Base-by-base conservation (phyloP, 2,797 vertebrate genomes). In the Cottoperca gobio region DNA sequence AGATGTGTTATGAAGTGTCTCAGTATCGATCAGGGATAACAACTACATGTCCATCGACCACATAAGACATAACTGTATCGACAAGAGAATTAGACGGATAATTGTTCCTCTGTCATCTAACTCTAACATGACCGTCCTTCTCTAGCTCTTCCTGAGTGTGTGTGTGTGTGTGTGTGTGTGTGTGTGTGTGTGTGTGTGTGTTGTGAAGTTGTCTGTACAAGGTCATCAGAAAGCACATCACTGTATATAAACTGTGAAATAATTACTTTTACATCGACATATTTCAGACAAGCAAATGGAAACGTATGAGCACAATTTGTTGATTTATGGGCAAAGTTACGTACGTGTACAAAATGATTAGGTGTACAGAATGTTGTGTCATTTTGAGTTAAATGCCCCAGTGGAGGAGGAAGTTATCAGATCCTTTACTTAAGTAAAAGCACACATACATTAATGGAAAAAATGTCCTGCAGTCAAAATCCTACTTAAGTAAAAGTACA, bases 1-100 rank as follows among this genome's bases (percentile, higher is more conserved):
- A 95, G 91, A 94, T 94, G 94, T 93, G 95, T 96, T 96, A 95
- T 95, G 95, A 96, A 89, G 95, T 94, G 95, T 94, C 94, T 93
- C 94, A 70, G 93, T 90, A 96, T 96, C 93, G 95, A 96, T 95
- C 96, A 91, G 93, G 72, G 92, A 95, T 93, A 95, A 96, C 94
- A 94, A 93, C 85, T 77, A 59, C 93, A 90, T 83, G 95, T 95
- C 93, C 94, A 85, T 82, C 68, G 82, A 86, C 78, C 76, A 5
- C 78, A 91, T 92, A 91, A 93, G 95, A 95, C 96, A 95, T 93
- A 95, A 96, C 94, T 90, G 83, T 92, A 95, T 96, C 92, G 95
- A 96, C 95, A 88, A 89, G 93, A 94, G 94, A 94, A 95, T 97
- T 96, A 96, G 89, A 93, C 89, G 91, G 73, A 94, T 93, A 89